These are phyloP conservation scores for Drosophila suzukii DNA, from an alignment of 1,140 invertebrate genomes.

Conservation along the genomic window DNA sequence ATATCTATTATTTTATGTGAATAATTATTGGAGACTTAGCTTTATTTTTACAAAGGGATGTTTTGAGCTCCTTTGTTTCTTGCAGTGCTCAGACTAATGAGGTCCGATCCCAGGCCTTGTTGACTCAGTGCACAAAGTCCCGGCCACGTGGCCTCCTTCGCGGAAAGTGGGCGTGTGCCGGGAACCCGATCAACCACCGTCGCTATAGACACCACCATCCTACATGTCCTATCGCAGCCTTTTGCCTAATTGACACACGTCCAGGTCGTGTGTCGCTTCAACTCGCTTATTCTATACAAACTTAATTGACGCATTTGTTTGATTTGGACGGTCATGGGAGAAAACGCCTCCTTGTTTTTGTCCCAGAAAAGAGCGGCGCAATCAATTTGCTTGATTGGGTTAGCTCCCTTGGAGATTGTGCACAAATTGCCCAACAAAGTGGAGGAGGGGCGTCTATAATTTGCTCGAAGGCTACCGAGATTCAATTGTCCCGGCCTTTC, in stretches of 20 bases:
- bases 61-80: not conserved
- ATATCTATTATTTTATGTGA: not conserved
- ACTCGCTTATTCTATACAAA: conserved; percentile 46
- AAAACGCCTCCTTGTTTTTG: conserved; percentile 11
- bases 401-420: conserved; percentile 43
- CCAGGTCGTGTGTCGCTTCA: conserved; percentile 68
- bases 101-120: conserved; percentile 46
- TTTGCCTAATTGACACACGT: conserved; percentile 75
- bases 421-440: conserved; percentile 68
- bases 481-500: conserved; percentile 22
- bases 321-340: conserved; percentile 54
- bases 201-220: conserved; percentile 9
- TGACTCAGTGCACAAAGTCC: conserved; percentile 61
- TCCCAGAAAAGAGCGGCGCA: conserved; percentile 48
- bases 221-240: conserved; percentile 5
- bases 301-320: conserved; percentile 79
- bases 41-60: not conserved
- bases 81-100: conserved; percentile 58
- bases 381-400: conserved; percentile 75
- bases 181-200: conserved; percentile 38
- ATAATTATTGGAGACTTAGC: not conserved
- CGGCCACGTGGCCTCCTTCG: conserved; percentile 56
- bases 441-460: conserved; percentile 43
- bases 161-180: conserved; percentile 47
- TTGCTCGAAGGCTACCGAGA: conserved; percentile 30